A percentile compares a stretch with the other conserved stretches of the same genome.
These are phyloP conservation scores for Pycnomerus fuliginosus DNA, from an alignment of 2,888 invertebrate species.

Conservation along the genomic window DNA sequence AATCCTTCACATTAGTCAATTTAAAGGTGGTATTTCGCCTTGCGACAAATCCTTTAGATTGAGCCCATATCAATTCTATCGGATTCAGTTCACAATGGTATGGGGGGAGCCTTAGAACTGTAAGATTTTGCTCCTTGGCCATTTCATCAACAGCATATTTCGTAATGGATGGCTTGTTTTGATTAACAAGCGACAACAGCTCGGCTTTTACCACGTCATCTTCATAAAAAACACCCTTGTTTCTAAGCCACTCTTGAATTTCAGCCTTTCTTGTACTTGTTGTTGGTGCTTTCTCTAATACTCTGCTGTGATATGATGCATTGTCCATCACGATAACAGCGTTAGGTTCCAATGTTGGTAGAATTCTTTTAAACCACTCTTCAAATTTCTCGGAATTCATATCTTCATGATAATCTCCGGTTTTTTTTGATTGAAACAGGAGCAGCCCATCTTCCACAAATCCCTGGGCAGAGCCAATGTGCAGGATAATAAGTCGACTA, in stretches of 20 bases:
- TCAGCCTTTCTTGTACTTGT: slow-evolving; percentile 13
- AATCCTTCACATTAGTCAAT: slow-evolving; percentile 10
- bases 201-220: slow-evolving; percentile 26
- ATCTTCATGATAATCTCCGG: too few relatives aligned
- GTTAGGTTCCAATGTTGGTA: slow-evolving; percentile 7
- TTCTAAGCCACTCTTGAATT: slow-evolving; percentile 24
- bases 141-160: slow-evolving; percentile 30
- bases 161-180: slow-evolving; percentile 11
- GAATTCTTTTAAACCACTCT: slow-evolving; percentile 16
- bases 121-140: slow-evolving; percentile 21
- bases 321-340: slow-evolving; percentile 22
- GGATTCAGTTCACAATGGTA: too few relatives aligned
- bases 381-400: too few relatives aligned
- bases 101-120: slow-evolving; percentile 37
- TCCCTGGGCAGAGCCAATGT: too few relatives aligned
- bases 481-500: too few relatives aligned
- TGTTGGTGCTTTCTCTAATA: slow-evolving; percentile 7
- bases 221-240: slow-evolving; percentile 22
- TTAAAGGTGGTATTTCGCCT: slow-evolving; percentile 17
- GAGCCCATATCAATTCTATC: slow-evolving; percentile 30
- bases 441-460: too few relatives aligned
- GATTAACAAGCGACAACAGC: slow-evolving; percentile 23
- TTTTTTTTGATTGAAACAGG: too few relatives aligned
- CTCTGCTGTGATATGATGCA: slow-evolving; percentile 18
- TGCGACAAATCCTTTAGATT: slow-evolving; percentile 31